phyloP scores from a whole-genome alignment of 2,113 vertebrate species.

The Hystrix cristata region DNA sequence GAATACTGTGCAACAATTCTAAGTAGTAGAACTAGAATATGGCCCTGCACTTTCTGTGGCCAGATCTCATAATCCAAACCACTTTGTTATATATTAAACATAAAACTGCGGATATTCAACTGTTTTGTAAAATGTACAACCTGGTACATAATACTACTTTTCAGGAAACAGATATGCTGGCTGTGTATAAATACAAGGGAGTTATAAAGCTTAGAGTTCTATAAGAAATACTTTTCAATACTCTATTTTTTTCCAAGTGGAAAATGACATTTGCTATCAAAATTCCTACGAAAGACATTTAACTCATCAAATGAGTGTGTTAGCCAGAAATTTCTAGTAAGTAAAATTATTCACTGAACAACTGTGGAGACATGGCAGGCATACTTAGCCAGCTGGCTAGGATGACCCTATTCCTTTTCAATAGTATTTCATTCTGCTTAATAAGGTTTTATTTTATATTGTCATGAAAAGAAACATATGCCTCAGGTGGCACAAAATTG shows the following conservation, averaged over 20 bases:
- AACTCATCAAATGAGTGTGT: constrained; percentile 51
- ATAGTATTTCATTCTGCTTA: constrained; percentile 45
- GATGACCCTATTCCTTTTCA: neutral
- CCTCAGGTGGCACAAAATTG: constrained; percentile 34
- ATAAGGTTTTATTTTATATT: constrained; percentile 51
- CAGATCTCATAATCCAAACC: neutral
- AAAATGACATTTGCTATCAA: constrained; percentile 32
- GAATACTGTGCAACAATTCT: neutral
- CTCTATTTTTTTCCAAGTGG: constrained; percentile 18
- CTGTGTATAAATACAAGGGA: neutral
- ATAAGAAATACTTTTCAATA: neutral
- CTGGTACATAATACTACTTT: neutral
- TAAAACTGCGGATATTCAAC: neutral
- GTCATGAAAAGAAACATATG: constrained; percentile 36
- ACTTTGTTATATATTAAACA: neutral
- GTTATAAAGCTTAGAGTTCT: neutral
- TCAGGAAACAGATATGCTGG: neutral
- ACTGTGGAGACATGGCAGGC: neutral
- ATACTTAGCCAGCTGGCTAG: neutral
- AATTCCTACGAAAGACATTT: neutral
- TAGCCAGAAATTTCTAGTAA: constrained; percentile 36
- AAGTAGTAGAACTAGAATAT: neutral
- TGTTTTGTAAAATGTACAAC: neutral
- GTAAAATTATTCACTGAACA: constrained; percentile 18
- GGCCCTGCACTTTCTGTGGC: neutral